phyloP scores from a whole-genome alignment of 1,140 invertebrate genomes.

The Drosophila ambigua region DNA sequence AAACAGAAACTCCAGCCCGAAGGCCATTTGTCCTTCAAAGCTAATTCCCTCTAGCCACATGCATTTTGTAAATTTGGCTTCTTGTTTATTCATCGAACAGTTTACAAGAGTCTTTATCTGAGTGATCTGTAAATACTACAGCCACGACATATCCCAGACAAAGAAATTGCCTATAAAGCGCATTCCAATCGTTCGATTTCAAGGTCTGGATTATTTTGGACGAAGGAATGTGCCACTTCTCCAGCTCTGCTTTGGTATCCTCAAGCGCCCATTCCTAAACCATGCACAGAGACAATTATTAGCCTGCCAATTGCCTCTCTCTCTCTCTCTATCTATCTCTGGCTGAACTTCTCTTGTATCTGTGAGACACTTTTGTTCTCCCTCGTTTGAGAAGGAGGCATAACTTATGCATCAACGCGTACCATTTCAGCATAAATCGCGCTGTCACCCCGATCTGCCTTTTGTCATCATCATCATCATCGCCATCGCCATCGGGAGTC shows the following conservation, averaged over 20 bases:
- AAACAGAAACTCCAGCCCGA: constrained; percentile 31
- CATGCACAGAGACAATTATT: no score
- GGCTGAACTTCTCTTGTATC: constrained; percentile 25
- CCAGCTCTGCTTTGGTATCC: neutral
- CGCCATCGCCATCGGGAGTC: constrained; percentile 6
- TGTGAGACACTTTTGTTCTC: constrained; percentile 51
- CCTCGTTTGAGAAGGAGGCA: constrained; percentile 23
- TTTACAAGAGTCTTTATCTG: neutral
- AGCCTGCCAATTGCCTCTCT: no score
- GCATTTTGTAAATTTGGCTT: no score
- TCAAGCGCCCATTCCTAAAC: no score
- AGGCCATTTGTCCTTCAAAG: constrained; percentile 56
- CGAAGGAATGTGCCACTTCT: no score
- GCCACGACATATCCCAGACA: no score
- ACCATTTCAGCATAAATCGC: constrained; percentile 79
- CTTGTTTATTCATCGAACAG: no score
- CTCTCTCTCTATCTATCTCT: neutral
- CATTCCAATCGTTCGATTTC: no score
- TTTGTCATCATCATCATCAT: constrained; percentile 61
- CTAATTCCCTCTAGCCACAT: constrained; percentile 15
- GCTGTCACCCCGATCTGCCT: constrained; percentile 68
- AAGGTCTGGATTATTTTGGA: no score
- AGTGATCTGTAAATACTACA: no score
- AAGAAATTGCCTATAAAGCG: no score
- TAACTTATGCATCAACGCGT: constrained; percentile 80